Conservation (phyloP, 1,140 invertebrate genomes). For the Diploscapter pachys region DNA sequence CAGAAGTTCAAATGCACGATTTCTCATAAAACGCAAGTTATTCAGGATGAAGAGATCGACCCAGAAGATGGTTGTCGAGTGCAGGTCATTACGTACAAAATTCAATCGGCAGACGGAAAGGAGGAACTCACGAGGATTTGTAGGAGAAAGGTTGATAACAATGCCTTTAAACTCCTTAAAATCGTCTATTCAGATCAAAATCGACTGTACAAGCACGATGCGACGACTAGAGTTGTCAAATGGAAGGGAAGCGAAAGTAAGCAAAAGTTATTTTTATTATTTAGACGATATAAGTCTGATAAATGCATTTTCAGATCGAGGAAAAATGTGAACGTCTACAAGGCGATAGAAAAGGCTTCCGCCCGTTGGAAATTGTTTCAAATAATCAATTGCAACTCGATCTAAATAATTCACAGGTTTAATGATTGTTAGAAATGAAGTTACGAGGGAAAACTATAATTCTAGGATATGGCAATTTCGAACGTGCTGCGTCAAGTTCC, state of each 20-base stretch:
- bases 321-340: conserved; percentile 6
- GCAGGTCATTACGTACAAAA: conserved; percentile 18
- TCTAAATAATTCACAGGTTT: conserved; percentile 7
- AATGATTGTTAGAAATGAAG: neutral
- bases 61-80: conserved; percentile 24
- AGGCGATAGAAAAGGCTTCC: conserved; percentile 12
- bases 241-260: conserved; percentile 1
- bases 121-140: conserved; percentile 22
- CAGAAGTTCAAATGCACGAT: neutral
- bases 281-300: neutral
- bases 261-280: conserved; percentile 1
- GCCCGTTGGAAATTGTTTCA: neutral
- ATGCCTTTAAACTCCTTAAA: no score
- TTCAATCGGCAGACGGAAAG: conserved; percentile 1
- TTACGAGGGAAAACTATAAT: neutral
- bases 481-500: conserved; percentile 17
- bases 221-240: conserved; percentile 5
- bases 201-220: conserved; percentile 20
- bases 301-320: neutral
- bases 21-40: neutral
- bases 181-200: neutral
- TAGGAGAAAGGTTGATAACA: neutral
- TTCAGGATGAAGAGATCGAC: conserved; percentile 36
- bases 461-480: conserved; percentile 19
- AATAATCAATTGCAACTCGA: conserved; percentile 15